These are phyloP conservation scores for Lytechinus variegatus DNA, from an alignment of 35 echinoderm and acorn worm species.

Conservation along the genomic window DNA sequence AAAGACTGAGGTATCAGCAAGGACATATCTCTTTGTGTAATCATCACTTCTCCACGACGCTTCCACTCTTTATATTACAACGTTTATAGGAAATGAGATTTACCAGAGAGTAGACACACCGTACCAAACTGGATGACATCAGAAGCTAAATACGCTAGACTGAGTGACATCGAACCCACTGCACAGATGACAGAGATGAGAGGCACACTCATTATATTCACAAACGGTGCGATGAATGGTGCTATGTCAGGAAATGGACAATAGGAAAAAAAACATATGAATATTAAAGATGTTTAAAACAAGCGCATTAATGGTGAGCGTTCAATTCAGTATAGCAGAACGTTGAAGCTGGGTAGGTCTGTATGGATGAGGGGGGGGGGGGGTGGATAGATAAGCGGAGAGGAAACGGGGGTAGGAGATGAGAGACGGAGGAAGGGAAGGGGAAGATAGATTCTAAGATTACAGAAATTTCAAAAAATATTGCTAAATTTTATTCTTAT, in stretches of 20 bases:
- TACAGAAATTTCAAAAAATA: no score
- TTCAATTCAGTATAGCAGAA: no score
- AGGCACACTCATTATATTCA: not conserved
- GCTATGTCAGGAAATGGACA: not conserved
- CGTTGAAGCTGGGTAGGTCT: not conserved
- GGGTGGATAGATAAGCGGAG: not conserved
- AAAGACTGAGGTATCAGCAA: no score
- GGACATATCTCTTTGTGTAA: no score
- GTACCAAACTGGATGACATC: not conserved
- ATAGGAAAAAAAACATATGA: not conserved
- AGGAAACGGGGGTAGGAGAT: not conserved
- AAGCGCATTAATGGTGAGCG: not conserved
- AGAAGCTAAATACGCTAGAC: not conserved
- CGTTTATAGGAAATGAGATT: not conserved
- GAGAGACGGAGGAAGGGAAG: not conserved
- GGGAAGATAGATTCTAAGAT: not conserved
- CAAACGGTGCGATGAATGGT: constrained; percentile 1
- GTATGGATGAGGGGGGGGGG: not conserved
- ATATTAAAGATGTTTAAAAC: not conserved
- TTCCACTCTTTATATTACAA: no score
- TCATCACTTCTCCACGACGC: no score
- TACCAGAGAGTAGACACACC: constrained; percentile 12
- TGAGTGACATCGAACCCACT: not conserved
- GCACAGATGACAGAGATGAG: not conserved
- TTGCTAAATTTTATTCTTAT: no score